Evolutionary conservation across 2,888 invertebrate genomes (phyloP).

Genomic region (Dasysyrphus tricinctus): DNA sequence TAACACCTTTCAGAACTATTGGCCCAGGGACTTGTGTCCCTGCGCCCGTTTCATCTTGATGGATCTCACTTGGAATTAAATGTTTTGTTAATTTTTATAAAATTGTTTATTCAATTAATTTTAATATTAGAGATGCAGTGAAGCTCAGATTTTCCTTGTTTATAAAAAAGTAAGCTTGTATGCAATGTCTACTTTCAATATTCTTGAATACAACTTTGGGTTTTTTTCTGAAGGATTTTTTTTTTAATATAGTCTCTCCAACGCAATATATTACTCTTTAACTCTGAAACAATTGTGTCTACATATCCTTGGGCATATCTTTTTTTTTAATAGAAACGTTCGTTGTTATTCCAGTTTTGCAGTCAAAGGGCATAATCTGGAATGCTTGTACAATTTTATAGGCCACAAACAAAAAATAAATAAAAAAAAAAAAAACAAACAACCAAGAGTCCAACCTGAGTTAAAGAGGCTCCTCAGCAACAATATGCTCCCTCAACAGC

Average conservation of each 20-base stretch:
- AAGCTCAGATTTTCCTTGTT: no score
- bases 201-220: not conserved
- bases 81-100: no score
- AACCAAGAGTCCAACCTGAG: conserved; percentile 39
- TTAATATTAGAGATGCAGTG: no score
- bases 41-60: no score
- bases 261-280: conserved; percentile 24
- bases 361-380: conserved; percentile 41
- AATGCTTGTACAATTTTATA: conserved; percentile 35
- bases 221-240: not conserved
- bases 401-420: conserved; percentile 15
- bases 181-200: not conserved
- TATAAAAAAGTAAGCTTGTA: no score
- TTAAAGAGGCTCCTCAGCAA: conserved; percentile 50
- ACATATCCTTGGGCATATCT: conserved; percentile 45
- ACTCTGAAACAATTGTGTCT: conserved; percentile 60
- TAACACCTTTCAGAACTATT: no score
- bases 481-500: conserved; percentile 37
- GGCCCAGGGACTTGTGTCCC: no score
- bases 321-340: conserved; percentile 2
- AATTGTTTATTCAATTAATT: no score
- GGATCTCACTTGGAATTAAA: no score
- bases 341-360: conserved; percentile 26
- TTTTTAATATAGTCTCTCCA: not conserved
- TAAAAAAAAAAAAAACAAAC: not conserved